Evolutionary conservation across 2,888 invertebrate species (phyloP).

Genomic region (Lobophora halterata): DNA sequence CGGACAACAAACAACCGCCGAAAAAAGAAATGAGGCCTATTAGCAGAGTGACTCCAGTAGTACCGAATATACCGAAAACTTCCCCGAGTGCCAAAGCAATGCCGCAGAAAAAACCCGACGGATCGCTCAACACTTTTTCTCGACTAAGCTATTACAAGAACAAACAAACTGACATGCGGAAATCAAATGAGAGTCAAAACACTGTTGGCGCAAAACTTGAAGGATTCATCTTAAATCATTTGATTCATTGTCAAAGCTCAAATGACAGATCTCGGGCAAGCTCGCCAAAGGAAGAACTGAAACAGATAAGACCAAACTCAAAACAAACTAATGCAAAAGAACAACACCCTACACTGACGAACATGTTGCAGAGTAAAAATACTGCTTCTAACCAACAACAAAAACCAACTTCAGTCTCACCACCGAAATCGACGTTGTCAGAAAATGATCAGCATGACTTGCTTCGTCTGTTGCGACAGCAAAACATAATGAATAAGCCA

Average conservation of each 20-base stretch:
- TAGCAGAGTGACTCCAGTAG: conserved; percentile 34
- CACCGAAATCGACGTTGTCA: conserved; percentile 31
- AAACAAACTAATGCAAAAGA: conserved; percentile 6
- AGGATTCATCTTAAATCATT: conserved; percentile 26
- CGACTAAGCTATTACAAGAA: conserved; percentile 69
- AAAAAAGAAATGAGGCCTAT: conserved; percentile 39
- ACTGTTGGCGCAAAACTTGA: conserved; percentile 24
- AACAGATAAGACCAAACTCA: conserved; percentile 1
- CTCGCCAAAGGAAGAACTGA: neutral
- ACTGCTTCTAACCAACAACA: conserved; percentile 3
- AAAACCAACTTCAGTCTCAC: neutral
- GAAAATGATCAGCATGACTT: conserved; percentile 60
- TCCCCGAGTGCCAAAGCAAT: conserved; percentile 54
- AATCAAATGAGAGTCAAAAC: conserved; percentile 18
- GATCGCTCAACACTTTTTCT: conserved; percentile 64
- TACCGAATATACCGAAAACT: conserved; percentile 33
- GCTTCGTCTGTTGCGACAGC: conserved; percentile 49
- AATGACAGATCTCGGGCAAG: conserved; percentile 3
- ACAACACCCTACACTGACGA: conserved; percentile 23
- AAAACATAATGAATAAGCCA: conserved; percentile 44
- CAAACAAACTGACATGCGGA: conserved; percentile 52
- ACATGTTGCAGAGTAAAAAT: conserved; percentile 23
- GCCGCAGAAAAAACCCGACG: conserved; percentile 52
- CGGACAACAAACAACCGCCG: conserved; percentile 11
- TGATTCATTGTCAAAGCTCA: conserved; percentile 2